A percentile compares a stretch with the other conserved stretches of the same genome.
Conservation (phyloP, 1,140 invertebrate genomes). For the Musca vetustissima region DNA sequence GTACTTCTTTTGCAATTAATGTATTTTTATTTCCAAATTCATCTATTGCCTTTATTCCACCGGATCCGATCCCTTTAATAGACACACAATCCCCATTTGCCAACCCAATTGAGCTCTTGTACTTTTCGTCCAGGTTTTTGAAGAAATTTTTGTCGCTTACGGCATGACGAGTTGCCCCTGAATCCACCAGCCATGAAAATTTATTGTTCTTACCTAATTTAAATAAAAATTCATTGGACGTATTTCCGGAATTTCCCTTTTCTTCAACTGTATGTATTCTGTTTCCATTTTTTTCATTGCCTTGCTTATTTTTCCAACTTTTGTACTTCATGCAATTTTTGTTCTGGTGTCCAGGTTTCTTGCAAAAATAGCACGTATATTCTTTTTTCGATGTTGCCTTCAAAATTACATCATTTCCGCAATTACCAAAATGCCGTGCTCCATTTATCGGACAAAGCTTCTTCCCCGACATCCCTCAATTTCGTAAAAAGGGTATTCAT, state of each 20-base stretch:
- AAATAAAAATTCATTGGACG: neutral
- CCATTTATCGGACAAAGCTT: neutral
- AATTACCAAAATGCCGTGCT: neutral
- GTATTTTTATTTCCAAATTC: neutral
- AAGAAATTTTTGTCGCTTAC: no score
- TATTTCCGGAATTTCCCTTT: neutral
- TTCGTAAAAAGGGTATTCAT: neutral
- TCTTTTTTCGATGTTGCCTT: neutral
- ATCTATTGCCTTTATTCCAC: no score
- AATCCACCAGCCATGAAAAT: neutral
- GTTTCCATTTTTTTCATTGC: neutral
- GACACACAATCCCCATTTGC: no score
- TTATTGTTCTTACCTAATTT: neutral
- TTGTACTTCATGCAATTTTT: neutral
- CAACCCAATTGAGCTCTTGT: no score
- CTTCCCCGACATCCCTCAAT: neutral
- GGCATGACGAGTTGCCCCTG: no score
- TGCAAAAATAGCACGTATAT: neutral
- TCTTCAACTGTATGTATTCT: neutral
- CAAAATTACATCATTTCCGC: neutral
- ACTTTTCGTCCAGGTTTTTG: no score
- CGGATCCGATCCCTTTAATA: no score
- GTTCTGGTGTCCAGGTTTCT: neutral
- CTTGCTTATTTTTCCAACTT: neutral
- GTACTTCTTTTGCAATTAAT: neutral